A percentile compares a stretch with the other conserved stretches of the same genome.
Evolutionary conservation across 2,888 invertebrate species (phyloP).

Genomic region (Drosophila affinis): DNA sequence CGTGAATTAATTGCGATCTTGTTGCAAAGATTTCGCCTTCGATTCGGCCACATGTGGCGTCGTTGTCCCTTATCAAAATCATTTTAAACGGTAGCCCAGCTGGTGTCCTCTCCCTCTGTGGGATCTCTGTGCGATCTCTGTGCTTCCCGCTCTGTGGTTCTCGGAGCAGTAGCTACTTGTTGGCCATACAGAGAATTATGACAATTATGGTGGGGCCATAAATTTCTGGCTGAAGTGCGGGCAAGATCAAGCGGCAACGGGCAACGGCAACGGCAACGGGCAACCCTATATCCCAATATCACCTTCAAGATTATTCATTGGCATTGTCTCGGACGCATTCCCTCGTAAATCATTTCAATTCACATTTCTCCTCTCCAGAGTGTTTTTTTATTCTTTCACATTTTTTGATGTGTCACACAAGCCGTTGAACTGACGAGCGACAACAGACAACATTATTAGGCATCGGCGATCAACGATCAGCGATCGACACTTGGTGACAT

Average conservation of each 20-base stretch:
- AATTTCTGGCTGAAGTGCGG: constrained; percentile 65
- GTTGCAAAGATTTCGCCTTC: constrained; percentile 61
- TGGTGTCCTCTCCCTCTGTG: constrained; percentile 49
- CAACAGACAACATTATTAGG: constrained; percentile 72
- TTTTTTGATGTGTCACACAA: constrained; percentile 72
- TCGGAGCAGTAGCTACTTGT: constrained; percentile 57
- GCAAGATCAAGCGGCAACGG: constrained; percentile 61
- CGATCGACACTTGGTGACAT: constrained; percentile 76
- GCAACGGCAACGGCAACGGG: background rate
- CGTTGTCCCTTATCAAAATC: constrained; percentile 66
- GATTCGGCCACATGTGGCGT: constrained; percentile 68
- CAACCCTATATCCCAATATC: constrained; percentile 9
- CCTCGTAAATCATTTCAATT: constrained; percentile 68
- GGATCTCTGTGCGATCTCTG: background rate
- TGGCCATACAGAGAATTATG: constrained; percentile 78
- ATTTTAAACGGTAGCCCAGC: constrained; percentile 79
- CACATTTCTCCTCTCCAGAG: constrained; percentile 13
- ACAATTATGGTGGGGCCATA: constrained; percentile 81
- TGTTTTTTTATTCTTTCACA: constrained; percentile 10
- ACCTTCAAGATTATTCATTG: constrained; percentile 60
- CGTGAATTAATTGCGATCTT: constrained; percentile 83
- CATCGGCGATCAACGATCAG: constrained; percentile 23
- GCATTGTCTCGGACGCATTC: constrained; percentile 61
- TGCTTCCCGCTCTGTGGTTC: constrained; percentile 18
- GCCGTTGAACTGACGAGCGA: constrained; percentile 71